phyloP scores from a whole-genome alignment of 1,140 invertebrate genomes.

The Heliconius himera region DNA sequence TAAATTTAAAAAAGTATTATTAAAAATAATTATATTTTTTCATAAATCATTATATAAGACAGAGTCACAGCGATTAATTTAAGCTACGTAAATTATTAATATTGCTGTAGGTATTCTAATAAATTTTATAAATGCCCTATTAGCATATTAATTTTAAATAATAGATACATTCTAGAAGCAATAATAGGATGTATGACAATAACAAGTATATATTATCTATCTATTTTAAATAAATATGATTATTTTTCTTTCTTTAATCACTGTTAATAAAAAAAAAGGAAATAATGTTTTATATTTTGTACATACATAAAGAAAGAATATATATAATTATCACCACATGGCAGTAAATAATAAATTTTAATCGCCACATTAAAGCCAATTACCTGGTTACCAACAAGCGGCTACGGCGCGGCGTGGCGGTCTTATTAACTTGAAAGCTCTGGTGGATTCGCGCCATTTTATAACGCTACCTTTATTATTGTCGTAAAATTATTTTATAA shows the following conservation, averaged over 20 bases:
- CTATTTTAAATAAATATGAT: too few species aligned
- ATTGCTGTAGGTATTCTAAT: too few species aligned
- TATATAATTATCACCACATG: not conserved
- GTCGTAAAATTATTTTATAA: conserved; percentile 19
- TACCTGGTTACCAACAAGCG: conserved; percentile 9
- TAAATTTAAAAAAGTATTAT: too few species aligned
- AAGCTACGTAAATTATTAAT: too few species aligned
- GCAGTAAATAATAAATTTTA: not conserved
- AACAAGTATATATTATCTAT: too few species aligned
- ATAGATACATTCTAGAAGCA: too few species aligned
- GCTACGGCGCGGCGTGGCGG: not conserved
- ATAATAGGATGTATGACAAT: too few species aligned
- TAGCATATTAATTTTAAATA: too few species aligned
- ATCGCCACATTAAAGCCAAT: conserved; percentile 2
- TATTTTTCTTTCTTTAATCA: not conserved
- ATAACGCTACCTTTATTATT: conserved; percentile 19
- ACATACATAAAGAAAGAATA: not conserved
- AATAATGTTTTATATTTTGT: not conserved
- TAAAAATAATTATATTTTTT: too few species aligned
- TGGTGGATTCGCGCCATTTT: conserved; percentile 22
- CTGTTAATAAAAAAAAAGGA: not conserved
- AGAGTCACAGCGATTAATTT: too few species aligned
- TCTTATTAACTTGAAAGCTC: conserved; percentile 28
- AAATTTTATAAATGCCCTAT: too few species aligned
- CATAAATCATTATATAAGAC: too few species aligned